These are phyloP conservation scores for Sebastolobus altivelis DNA, from an alignment of 2,797 vertebrate species.

Conservation along the genomic window DNA sequence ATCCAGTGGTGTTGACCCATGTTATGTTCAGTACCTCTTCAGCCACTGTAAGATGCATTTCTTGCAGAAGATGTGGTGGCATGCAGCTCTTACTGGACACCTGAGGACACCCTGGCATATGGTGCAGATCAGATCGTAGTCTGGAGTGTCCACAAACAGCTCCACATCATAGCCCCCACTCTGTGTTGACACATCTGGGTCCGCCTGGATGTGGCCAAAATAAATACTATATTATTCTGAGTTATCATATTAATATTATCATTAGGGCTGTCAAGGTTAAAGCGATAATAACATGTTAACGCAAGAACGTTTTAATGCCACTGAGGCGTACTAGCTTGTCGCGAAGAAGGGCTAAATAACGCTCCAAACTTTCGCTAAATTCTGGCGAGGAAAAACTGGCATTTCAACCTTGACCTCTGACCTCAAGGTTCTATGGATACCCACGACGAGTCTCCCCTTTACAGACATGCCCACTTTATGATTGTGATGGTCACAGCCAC, in stretches of 20 bases:
- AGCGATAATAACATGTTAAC: no score
- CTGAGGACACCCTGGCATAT: slow-evolving; percentile 91
- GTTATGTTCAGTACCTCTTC: slow-evolving; percentile 79
- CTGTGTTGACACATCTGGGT: slow-evolving; percentile 79
- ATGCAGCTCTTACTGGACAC: slow-evolving; percentile 88
- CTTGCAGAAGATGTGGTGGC: slow-evolving; percentile 92
- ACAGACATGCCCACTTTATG: no score
- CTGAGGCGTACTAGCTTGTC: no score
- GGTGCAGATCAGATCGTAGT: slow-evolving; percentile 90
- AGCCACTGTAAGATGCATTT: slow-evolving; percentile 92
- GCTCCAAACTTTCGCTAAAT: no score
- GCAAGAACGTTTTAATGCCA: no score
- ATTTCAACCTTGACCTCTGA: no score
- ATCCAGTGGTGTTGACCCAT: neutral
- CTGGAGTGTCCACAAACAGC: slow-evolving; percentile 88
- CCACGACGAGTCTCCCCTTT: no score
- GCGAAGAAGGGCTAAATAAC: no score
- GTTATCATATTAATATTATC: neutral
- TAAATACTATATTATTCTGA: slow-evolving; percentile 2
- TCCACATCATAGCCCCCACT: slow-evolving; percentile 91
- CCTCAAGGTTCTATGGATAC: no score
- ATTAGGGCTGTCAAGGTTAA: no score
- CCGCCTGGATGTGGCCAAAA: slow-evolving; percentile 64
- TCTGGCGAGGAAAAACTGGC: no score
- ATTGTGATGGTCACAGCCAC: no score